Evolutionary conservation across 2,888 invertebrate genomes (phyloP).

Genomic region (Calameuta idolon): DNA sequence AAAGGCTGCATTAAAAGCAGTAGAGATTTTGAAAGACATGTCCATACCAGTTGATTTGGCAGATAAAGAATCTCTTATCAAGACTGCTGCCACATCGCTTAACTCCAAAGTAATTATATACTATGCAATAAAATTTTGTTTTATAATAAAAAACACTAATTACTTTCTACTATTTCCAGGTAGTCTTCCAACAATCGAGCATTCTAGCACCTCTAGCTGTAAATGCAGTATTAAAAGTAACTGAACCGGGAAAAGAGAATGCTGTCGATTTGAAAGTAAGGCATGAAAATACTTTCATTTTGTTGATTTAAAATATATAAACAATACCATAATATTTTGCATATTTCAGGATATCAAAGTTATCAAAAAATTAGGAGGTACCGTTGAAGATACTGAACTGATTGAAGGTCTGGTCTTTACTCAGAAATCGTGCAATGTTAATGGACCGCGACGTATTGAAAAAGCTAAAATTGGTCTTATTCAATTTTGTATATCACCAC

Average conservation of each 20-base stretch:
- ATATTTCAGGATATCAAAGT: constrained; percentile 86
- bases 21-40: constrained; percentile 85
- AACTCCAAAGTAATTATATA: constrained; percentile 84
- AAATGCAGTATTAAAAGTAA: constrained; percentile 91
- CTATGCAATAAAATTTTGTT: constrained; percentile 1
- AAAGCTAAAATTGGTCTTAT: constrained; percentile 99
- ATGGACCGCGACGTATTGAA: constrained; percentile 93
- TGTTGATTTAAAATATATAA: constrained; percentile 13
- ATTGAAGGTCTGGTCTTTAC: constrained; percentile 96
- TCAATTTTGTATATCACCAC: constrained; percentile 99
- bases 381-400: constrained; percentile 96
- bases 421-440: constrained; percentile 87
- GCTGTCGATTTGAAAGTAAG: constrained; percentile 85
- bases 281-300: constrained; percentile 13
- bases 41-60: constrained; percentile 86
- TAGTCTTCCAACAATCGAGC: constrained; percentile 97
- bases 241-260: constrained; percentile 77
- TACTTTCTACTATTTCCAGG: constrained; percentile 66
- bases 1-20: constrained; percentile 81
- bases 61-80: constrained; percentile 88
- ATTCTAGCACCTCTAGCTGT: constrained; percentile 97
- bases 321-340: background rate
- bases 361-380: constrained; percentile 96
- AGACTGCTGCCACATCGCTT: constrained; percentile 96
- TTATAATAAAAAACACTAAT: background rate